Conservation (phyloP, 2,113 vertebrate species). For the Aptenodytes forsteri region DNA sequence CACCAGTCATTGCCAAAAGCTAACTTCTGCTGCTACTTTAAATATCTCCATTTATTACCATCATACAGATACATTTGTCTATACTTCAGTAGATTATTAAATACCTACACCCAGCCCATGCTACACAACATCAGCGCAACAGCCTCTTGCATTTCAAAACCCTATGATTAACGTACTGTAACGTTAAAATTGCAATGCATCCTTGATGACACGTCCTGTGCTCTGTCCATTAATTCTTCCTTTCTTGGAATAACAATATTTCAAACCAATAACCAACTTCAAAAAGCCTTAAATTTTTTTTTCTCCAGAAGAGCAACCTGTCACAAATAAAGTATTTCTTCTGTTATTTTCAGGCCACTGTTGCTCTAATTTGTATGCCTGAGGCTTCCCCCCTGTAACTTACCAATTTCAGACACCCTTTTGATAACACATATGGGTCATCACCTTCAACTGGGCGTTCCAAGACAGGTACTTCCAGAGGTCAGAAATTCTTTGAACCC, state of each 20-base stretch:
- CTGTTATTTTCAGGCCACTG: background rate
- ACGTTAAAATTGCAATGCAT: background rate
- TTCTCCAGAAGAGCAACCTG: background rate
- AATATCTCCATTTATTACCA: background rate
- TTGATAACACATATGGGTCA: background rate
- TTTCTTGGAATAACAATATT: background rate
- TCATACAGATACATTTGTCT: background rate
- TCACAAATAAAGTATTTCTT: background rate
- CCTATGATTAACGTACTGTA: background rate
- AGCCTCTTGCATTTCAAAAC: background rate
- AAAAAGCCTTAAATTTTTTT: background rate
- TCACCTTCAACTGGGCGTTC: background rate
- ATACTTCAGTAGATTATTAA: background rate
- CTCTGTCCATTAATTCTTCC: background rate
- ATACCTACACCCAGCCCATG: background rate
- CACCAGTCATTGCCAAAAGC: background rate
- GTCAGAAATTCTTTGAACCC: background rate
- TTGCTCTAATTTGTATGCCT: background rate
- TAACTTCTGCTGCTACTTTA: background rate
- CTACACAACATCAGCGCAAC: background rate
- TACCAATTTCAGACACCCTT: background rate
- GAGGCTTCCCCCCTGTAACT: background rate
- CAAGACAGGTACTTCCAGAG: background rate
- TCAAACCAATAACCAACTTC: background rate
- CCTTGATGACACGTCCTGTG: rapidly evolving